phyloP scores from a whole-genome alignment of 2,888 invertebrate species.

The Julus scanicus region DNA sequence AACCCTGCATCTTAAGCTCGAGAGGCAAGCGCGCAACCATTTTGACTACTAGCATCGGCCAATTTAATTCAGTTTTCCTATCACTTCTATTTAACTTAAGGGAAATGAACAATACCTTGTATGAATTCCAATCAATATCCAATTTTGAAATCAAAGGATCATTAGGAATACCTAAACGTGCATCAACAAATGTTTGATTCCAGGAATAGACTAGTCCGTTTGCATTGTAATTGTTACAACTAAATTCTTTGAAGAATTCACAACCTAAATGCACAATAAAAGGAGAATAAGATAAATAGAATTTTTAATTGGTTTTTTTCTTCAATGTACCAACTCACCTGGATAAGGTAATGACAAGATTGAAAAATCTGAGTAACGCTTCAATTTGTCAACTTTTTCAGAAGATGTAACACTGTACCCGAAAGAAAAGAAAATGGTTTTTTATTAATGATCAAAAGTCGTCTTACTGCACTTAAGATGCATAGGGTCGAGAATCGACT shows the following conservation, averaged over 20 bases:
- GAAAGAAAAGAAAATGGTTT: background rate
- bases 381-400: constrained; percentile 83
- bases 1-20: too few species aligned
- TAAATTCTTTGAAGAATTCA: constrained; percentile 82
- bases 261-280: constrained; percentile 68
- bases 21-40: too few species aligned
- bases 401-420: constrained; percentile 79
- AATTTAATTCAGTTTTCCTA: background rate
- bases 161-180: constrained; percentile 74
- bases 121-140: constrained; percentile 74
- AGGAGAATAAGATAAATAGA: background rate
- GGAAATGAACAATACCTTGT: constrained; percentile 68
- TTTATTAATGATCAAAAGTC: too few species aligned
- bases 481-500: constrained; percentile 61
- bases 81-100: background rate
- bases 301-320: background rate
- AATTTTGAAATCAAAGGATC: constrained; percentile 70
- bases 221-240: constrained; percentile 77
- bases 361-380: constrained; percentile 78
- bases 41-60: too few species aligned
- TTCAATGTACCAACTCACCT: constrained; percentile 63
- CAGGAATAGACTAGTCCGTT: constrained; percentile 78
- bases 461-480: background rate
- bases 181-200: constrained; percentile 77
- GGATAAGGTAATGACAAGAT: constrained; percentile 82